A percentile compares a stretch with the other conserved stretches of the same genome.
phyloP scores from a whole-genome alignment of 1,140 invertebrate species.

The Drosophila guanche region DNA sequence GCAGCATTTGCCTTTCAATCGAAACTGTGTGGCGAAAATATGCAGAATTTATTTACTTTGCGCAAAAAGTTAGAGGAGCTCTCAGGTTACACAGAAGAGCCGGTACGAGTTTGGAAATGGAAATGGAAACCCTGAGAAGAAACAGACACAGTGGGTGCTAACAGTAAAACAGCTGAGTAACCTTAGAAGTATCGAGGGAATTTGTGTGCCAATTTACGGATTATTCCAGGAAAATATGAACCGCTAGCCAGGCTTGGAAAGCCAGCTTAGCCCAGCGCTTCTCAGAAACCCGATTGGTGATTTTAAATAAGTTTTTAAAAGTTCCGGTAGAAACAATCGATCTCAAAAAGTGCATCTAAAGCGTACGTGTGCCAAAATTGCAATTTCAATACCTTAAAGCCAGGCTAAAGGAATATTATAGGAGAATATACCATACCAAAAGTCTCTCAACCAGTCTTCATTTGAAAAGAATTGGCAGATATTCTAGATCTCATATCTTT shows the following conservation, averaged over 20 bases:
- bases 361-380: too few relatives aligned
- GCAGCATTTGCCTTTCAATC: slow-evolving; percentile 17
- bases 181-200: slow-evolving; percentile 31
- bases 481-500: slow-evolving; percentile 27
- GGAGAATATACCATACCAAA: too few relatives aligned
- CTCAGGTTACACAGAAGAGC: slow-evolving; percentile 36
- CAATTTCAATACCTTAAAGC: too few relatives aligned
- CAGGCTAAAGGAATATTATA: too few relatives aligned
- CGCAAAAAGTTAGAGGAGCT: slow-evolving; percentile 7
- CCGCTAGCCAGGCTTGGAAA: too few relatives aligned
- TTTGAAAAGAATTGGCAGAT: neutral
- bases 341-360: too few relatives aligned
- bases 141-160: slow-evolving; percentile 42
- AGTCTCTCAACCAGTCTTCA: slow-evolving; percentile 4
- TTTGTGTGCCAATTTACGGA: slow-evolving; percentile 1
- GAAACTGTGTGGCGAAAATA: slow-evolving; percentile 10
- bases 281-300: too few relatives aligned
- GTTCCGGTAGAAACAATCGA: too few relatives aligned
- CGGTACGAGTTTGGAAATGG: slow-evolving; percentile 2
- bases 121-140: slow-evolving; percentile 45
- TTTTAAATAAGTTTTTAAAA: too few relatives aligned
- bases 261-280: too few relatives aligned
- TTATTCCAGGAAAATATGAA: slow-evolving; percentile 30
- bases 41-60: slow-evolving; percentile 40
- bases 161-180: slow-evolving; percentile 55